Evolutionary conservation across 2,888 invertebrate genomes (phyloP).

Genomic region (Orthonevra nobilis): DNA sequence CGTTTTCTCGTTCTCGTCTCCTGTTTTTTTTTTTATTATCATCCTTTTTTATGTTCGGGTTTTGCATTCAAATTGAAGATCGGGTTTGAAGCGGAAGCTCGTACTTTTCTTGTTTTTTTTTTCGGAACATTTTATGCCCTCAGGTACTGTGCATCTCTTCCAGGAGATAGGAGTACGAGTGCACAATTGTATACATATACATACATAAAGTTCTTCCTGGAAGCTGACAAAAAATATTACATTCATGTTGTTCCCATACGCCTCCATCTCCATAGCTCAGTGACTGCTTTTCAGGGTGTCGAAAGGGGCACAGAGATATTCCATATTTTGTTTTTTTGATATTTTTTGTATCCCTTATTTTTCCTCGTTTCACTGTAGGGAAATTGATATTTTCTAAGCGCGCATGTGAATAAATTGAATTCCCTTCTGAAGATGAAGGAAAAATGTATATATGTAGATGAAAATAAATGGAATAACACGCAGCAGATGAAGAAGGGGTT

Average conservation of each 20-base stretch:
- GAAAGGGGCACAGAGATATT: constrained; percentile 41
- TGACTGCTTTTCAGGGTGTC: constrained; percentile 34
- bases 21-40: constrained; percentile 49
- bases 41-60: constrained; percentile 69
- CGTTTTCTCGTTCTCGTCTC: constrained; percentile 6
- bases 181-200: constrained; percentile 6
- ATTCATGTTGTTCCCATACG: constrained; percentile 47
- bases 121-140: constrained; percentile 54
- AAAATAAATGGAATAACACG: neutral
- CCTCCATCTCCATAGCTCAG: neutral
- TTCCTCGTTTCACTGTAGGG: constrained; percentile 25
- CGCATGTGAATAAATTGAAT: constrained; percentile 65
- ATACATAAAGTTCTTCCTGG: constrained; percentile 37
- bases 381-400: constrained; percentile 65
- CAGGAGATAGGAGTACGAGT: constrained; percentile 11
- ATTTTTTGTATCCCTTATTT: constrained; percentile 30
- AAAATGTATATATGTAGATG: too few relatives aligned
- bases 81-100: constrained; percentile 23
- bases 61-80: constrained; percentile 70
- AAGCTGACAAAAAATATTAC: constrained; percentile 66
- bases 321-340: constrained; percentile 13
- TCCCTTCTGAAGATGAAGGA: constrained; percentile 41
- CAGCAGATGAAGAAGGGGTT: constrained; percentile 38
- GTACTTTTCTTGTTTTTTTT: constrained; percentile 16
- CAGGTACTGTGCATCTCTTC: constrained; percentile 31